A percentile compares a stretch with the other conserved stretches of the same genome.
Evolutionary conservation across 2,888 invertebrate genomes (phyloP).

Genomic region (Xiphydria camelus): DNA sequence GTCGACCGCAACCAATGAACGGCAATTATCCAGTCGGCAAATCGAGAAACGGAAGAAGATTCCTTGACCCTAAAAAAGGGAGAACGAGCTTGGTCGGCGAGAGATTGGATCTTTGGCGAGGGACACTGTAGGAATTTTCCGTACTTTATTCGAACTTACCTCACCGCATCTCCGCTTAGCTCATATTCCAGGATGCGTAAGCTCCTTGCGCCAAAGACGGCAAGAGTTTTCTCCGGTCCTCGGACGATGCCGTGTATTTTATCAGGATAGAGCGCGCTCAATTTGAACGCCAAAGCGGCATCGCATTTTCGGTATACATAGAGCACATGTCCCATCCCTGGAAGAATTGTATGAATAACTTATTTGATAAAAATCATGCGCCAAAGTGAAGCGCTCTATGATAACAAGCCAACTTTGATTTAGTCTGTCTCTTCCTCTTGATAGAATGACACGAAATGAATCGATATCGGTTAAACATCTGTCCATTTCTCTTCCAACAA

Average conservation of each 20-base stretch:
- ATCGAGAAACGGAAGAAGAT: slow-evolving; percentile 18
- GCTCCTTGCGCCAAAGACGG: slow-evolving; percentile 44
- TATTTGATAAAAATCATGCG: too few relatives aligned
- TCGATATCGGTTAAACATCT: too few relatives aligned
- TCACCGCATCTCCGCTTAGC: slow-evolving; percentile 17
- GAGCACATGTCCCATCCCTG: slow-evolving; percentile 44
- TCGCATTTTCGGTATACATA: slow-evolving; percentile 26
- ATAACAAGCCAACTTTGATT: too few relatives aligned
- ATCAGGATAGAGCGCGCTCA: slow-evolving; percentile 36
- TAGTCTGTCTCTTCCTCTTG: too few relatives aligned
- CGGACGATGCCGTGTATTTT: slow-evolving; percentile 46
- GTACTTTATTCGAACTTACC: slow-evolving; percentile 27
- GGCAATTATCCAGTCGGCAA: slow-evolving; percentile 51
- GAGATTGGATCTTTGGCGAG: neutral
- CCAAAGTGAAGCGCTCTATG: too few relatives aligned
- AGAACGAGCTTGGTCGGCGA: neutral
- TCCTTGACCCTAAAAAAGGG: slow-evolving; percentile 22
- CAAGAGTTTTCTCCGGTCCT: slow-evolving; percentile 34
- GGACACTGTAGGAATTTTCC: too few relatives aligned
- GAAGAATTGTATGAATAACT: too few relatives aligned
- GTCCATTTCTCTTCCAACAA: too few relatives aligned
- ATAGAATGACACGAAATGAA: too few relatives aligned
- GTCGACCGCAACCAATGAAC: slow-evolving; percentile 28
- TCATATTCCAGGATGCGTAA: slow-evolving; percentile 34
- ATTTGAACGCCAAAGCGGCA: slow-evolving; percentile 26